Evolutionary conservation across 1,140 invertebrate genomes (phyloP), one percentile per base, ranked within the genome.

Genomic region (Dermatophagoides farinae): DNA sequence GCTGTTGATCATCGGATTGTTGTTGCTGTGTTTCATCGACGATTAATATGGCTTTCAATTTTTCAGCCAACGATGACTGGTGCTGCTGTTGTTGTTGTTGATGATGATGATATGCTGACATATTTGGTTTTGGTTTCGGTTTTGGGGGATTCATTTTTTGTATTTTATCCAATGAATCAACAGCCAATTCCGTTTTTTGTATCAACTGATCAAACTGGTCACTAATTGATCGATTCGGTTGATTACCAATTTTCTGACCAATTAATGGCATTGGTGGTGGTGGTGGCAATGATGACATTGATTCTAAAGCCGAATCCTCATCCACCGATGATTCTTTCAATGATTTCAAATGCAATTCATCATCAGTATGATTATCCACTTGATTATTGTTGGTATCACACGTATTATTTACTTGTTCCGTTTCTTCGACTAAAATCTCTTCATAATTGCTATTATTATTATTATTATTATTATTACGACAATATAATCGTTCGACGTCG

Each of bases 151-250:
- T 12, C 12, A 11, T 31, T 18, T 14, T 23, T 57, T 55, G 40
- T 12, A 61, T 37, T 12, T 57, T 37, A 16, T 64, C 59, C n/a
- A 64, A 41, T 44, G 62, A 51, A 46, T 49, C 57, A 6, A 52
- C 18, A 6, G 54, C 41, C 31, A 39, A 37, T 58, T 87, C 82
- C 20, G 87, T 71, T 70, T 86, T 84, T 65, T 82, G 79, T 16
- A 85, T 84, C 0, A 89, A 72, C 63, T 84, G 77, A 66, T 85
- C 80, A 83, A 89, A 88, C 67, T 82, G 80, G 66, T 83, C 79
- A 6, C 83, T 84, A 51, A 88, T 87, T 70, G 87, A 84, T 31
- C 31, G 31, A 31, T 31, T 31, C n/a, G 86, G 83, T 16, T 25
- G 39, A 14, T 22, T 37, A 20, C 5, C n/a, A 6, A 39, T 23